A percentile compares a stretch with the other conserved stretches of the same genome.
Evolutionary conservation across 1,140 invertebrate genomes (phyloP).

Genomic region (Dreissena rostriformis): DNA sequence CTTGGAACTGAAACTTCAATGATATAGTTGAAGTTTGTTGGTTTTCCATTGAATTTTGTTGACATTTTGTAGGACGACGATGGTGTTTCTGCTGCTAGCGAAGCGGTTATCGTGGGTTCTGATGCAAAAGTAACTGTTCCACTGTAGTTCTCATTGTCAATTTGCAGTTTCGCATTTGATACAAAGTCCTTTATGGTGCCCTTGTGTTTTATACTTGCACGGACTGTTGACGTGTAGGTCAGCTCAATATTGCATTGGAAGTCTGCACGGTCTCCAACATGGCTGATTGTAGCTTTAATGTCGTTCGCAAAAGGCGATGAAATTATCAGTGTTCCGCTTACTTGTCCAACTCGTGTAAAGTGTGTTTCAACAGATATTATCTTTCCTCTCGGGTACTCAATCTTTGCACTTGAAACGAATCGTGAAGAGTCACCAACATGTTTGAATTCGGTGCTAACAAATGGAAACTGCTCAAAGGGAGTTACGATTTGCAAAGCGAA

Average conservation of each 20-base stretch:
- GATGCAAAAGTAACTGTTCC: not conserved
- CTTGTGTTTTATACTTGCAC: not conserved
- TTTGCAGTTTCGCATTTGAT: not conserved
- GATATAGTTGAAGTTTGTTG: not conserved
- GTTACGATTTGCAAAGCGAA: conserved; percentile 14
- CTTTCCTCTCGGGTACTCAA: conserved; percentile 30
- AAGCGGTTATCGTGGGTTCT: not conserved
- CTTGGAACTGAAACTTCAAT: conserved; percentile 1
- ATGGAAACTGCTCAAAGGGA: conserved; percentile 12
- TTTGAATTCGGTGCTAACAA: not conserved
- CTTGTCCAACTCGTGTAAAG: not conserved
- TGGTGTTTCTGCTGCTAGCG: not conserved
- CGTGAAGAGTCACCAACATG: conserved; percentile 4
- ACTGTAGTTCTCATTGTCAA: not conserved
- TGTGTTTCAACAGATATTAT: not conserved
- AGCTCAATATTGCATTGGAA: not conserved
- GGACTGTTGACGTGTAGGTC: not conserved
- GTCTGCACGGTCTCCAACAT: not conserved
- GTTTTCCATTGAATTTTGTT: not conserved
- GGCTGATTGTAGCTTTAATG: not conserved
- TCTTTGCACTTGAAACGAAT: conserved; percentile 9
- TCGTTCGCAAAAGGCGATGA: not conserved
- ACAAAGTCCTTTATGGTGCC: not conserved
- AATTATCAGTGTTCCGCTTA: not conserved
- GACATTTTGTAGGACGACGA: not conserved